phyloP scores from a whole-genome alignment of 2,797 vertebrate species.

The Philypnodon macrostomus region DNA sequence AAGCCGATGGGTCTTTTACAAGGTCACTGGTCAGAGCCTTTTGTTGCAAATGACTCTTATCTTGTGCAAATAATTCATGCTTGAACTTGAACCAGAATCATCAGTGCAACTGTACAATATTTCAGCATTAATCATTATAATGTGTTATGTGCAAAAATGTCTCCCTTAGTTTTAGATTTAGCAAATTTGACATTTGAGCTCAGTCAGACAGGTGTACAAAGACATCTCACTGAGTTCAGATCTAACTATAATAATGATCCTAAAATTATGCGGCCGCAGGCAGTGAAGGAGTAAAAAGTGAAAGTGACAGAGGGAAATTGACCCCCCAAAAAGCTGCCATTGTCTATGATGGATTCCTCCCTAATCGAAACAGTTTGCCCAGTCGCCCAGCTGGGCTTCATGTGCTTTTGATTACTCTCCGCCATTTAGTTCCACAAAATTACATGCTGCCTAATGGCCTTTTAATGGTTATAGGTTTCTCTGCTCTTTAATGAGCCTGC shows the following conservation, averaged over 20 bases:
- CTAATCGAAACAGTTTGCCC: conserved; percentile 96
- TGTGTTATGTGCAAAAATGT: too few species aligned
- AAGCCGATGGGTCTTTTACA: conserved; percentile 65
- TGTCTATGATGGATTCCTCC: conserved; percentile 94
- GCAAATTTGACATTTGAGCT: too few species aligned
- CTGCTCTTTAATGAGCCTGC: conserved; percentile 96
- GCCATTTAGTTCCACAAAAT: conserved; percentile 99
- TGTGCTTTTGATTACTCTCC: conserved; percentile 99
- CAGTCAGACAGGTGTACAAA: conserved; percentile 5
- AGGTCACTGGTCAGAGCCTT: conserved; percentile 40
- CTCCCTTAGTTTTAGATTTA: too few species aligned
- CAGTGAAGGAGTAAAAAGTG: conserved; percentile 37
- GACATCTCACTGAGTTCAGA: conserved; percentile 5
- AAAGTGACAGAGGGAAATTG: conserved; percentile 83
- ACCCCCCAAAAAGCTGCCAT: conserved; percentile 89
- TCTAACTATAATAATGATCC: conserved; percentile 36
- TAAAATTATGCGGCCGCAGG: conserved; percentile 33
- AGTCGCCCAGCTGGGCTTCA: conserved; percentile 99
- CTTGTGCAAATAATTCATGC: conserved; percentile 8
- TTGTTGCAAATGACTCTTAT: conserved; percentile 29
- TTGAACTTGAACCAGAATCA: conserved; percentile 3
- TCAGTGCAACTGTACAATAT: conserved; percentile 14
- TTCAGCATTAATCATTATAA: too few species aligned
- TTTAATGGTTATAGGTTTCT: conserved; percentile 99
- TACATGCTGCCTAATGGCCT: conserved; percentile 99